Evolutionary conservation across 2,888 invertebrate genomes (phyloP), one percentile per base, ranked within the genome.

Genomic region (Melipona bicolor): DNA sequence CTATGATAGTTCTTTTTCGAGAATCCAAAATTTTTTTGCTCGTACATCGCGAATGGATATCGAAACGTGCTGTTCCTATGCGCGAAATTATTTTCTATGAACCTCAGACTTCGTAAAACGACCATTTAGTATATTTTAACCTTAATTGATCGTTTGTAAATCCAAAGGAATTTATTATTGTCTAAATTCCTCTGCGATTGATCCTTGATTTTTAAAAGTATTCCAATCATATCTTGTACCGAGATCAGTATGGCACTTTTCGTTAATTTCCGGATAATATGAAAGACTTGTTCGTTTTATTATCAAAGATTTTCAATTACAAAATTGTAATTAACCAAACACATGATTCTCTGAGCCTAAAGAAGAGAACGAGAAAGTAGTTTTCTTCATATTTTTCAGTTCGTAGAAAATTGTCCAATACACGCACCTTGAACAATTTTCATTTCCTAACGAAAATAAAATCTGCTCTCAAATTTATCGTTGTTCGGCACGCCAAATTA

Each of bases 401-500:
- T 5, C 1, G 15, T 9, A 4, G 19, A 9, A 49, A 5, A 49
- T 19, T 50, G 6, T 11, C 27, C 19, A 17, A 50, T 43, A 52
- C 19, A 50, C 36, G 11, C 68, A 84, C 83, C 36, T 56, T 32
- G 6, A 19, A 56, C n/a, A 75, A 68, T 82, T 82, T 82, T 84
- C 78, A 84, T 84, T 78, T 67, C 71, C 36, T 17, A 54, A 77
- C 43, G 19, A 19, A 24, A 74, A 50, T 59, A 50, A 52, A 71
- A 49, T 43, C 61, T 61, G 67, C 32, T 19, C 27, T 49, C 77
- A 21, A 43, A 56, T 72, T 68, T 59, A 85, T 64, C 72, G 70
- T 65, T 69, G 75, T 79, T 85, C 78, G 78, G 17, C 65, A 43
- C 77, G 67, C 78, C 85, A 67, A 83, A 81, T 75, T 76, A 24